Evolutionary conservation across 2,113 vertebrate genomes (phyloP).

Genomic region (Albula goreensis): DNA sequence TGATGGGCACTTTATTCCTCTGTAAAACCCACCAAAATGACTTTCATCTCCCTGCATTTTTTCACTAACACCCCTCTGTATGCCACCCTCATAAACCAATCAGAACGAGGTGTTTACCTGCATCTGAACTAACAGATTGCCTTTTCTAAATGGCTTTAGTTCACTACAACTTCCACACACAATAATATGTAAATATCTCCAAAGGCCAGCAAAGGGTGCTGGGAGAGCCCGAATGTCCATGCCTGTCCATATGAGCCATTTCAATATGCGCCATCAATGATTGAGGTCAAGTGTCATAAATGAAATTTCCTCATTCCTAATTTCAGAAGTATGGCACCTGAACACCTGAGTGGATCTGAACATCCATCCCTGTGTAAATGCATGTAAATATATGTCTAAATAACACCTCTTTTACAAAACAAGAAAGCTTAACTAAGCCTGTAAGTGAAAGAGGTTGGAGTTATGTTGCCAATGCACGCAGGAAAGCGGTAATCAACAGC

Average conservation of each 20-base stretch:
- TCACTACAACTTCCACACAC: background rate
- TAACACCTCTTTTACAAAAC: background rate
- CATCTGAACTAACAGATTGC: too few relatives aligned
- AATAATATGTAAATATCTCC: background rate
- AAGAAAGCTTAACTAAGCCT: background rate
- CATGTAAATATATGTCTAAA: background rate
- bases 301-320: background rate
- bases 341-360: background rate
- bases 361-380: background rate
- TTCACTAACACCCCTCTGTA: too few relatives aligned
- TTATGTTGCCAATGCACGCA: background rate
- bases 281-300: background rate
- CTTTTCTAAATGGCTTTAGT: too few relatives aligned
- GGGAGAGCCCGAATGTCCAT: background rate
- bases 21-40: too few relatives aligned
- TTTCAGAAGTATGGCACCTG: background rate
- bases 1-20: too few relatives aligned
- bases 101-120: too few relatives aligned
- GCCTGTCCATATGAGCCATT: background rate
- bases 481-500: constrained; percentile 11
- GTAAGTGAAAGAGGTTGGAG: background rate
- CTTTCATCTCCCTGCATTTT: too few relatives aligned
- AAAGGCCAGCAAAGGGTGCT: background rate
- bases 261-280: background rate
- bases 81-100: too few relatives aligned